Evolutionary conservation across 2,797 vertebrate species (phyloP).

Genomic region (Prunella strophiata): DNA sequence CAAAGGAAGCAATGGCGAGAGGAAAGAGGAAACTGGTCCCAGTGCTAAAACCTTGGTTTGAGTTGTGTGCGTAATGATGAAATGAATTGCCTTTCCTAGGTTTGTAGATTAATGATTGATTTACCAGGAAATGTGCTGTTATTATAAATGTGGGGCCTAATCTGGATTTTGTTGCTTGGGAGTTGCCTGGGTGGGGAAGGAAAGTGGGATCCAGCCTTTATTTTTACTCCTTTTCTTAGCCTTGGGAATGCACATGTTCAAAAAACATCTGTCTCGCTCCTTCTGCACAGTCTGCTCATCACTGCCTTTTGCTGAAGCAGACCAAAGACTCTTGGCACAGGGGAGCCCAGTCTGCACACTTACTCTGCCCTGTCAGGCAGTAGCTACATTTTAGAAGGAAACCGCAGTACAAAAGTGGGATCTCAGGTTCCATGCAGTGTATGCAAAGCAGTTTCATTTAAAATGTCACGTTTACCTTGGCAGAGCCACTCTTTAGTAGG

Average conservation of each 20-base stretch:
- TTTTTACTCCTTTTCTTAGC: slow-evolving; percentile 3
- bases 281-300: background rate
- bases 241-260: background rate
- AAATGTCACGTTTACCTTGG: slow-evolving; percentile 75
- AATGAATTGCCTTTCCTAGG: background rate
- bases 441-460: slow-evolving; percentile 58
- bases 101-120: slow-evolving; percentile 19
- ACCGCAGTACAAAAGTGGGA: slow-evolving; percentile 42
- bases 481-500: slow-evolving; percentile 51
- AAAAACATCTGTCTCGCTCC: background rate
- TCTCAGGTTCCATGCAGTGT: slow-evolving; percentile 61
- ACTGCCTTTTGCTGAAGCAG: background rate
- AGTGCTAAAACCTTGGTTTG: slow-evolving; percentile 1
- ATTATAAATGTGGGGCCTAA: slow-evolving; percentile 31
- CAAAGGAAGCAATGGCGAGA: background rate
- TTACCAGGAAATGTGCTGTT: slow-evolving; percentile 32
- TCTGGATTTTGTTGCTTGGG: slow-evolving; percentile 31
- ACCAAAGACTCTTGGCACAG: background rate
- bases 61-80: background rate
- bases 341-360: slow-evolving; percentile 28
- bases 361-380: slow-evolving; percentile 40
- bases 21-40: background rate
- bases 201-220: slow-evolving; percentile 20
- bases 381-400: slow-evolving; percentile 62
- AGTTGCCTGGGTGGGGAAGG: slow-evolving; percentile 50